Evolutionary conservation across 2,797 vertebrate genomes (phyloP).

Genomic region (Rhodeus uyekii): DNA sequence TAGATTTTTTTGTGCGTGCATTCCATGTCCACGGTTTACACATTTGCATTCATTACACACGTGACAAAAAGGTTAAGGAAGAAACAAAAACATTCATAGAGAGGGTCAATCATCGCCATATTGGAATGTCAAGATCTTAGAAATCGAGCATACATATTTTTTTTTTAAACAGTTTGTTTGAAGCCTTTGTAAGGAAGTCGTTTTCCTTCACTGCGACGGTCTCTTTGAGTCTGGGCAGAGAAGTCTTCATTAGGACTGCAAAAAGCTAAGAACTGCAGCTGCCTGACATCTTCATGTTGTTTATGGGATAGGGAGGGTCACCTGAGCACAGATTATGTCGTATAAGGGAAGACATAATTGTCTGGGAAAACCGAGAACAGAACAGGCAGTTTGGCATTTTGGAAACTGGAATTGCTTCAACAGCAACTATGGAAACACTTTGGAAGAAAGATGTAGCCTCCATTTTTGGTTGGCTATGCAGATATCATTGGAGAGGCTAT

Average conservation of each 20-base stretch:
- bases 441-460: conserved; percentile 16
- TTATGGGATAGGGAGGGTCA: conserved; percentile 26
- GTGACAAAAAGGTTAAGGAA: conserved; percentile 65
- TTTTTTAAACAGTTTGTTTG: conserved; percentile 59
- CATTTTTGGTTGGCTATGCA: neutral
- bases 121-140: conserved; percentile 87
- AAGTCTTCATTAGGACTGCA: conserved; percentile 72
- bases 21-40: conserved; percentile 73
- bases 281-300: conserved; percentile 34
- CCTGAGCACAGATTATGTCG: conserved; percentile 35
- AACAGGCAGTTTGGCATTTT: conserved; percentile 34
- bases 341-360: conserved; percentile 19
- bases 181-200: conserved; percentile 20
- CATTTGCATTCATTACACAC: conserved; percentile 78
- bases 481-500: conserved; percentile 5
- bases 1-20: conserved; percentile 72
- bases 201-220: conserved; percentile 40
- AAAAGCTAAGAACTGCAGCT: conserved; percentile 85
- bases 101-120: conserved; percentile 76
- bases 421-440: neutral
- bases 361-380: neutral
- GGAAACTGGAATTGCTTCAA: conserved; percentile 13
- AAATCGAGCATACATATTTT: conserved; percentile 71
- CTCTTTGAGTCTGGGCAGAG: conserved; percentile 54
- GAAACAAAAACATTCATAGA: conserved; percentile 79